These are phyloP conservation scores for Scophthalmus maximus DNA, from an alignment of 2,113 vertebrate species.

Conservation along the genomic window DNA sequence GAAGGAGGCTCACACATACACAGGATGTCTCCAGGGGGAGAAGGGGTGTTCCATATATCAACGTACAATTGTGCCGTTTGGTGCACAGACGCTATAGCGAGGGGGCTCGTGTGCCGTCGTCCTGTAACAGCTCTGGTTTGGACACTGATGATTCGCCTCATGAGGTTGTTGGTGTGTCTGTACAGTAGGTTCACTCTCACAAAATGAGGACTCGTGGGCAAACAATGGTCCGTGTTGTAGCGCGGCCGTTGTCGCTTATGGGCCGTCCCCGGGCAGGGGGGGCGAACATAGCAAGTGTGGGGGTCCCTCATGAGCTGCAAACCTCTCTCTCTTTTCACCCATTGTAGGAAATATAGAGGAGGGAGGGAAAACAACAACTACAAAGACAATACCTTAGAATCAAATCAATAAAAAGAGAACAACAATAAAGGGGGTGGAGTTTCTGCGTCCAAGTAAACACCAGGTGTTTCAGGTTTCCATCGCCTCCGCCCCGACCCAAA, in stretches of 20 bases:
- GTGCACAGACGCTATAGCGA: slow-evolving; percentile 4
- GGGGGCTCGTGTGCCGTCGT: slow-evolving; percentile 19
- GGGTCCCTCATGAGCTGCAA: too few relatives aligned
- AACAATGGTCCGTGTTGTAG: slow-evolving; percentile 16
- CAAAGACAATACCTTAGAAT: neutral
- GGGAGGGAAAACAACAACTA: neutral
- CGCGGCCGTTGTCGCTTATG: slow-evolving; percentile 16
- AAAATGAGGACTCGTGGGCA: slow-evolving; percentile 40
- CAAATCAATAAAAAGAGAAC: neutral
- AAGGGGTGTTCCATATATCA: slow-evolving; percentile 63
- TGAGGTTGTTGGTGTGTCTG: slow-evolving; percentile 22
- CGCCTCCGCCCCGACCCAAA: slow-evolving; percentile 5
- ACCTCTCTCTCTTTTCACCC: too few relatives aligned
- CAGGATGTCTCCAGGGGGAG: slow-evolving; percentile 55
- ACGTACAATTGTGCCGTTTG: slow-evolving; percentile 34
- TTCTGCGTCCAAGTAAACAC: neutral
- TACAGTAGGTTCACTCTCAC: slow-evolving; percentile 1
- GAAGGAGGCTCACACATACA: slow-evolving; percentile 21
- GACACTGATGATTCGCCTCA: slow-evolving; percentile 40
- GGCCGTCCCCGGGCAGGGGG: slow-evolving; percentile 15
- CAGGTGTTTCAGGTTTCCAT: slow-evolving; percentile 7
- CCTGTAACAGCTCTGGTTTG: slow-evolving; percentile 16
- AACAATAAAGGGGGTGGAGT: neutral
- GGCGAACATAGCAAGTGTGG: neutral
- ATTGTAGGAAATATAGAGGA: neutral